Base-by-base conservation (phyloP, 2,113 vertebrate genomes). In the Cairina moschata region DNA sequence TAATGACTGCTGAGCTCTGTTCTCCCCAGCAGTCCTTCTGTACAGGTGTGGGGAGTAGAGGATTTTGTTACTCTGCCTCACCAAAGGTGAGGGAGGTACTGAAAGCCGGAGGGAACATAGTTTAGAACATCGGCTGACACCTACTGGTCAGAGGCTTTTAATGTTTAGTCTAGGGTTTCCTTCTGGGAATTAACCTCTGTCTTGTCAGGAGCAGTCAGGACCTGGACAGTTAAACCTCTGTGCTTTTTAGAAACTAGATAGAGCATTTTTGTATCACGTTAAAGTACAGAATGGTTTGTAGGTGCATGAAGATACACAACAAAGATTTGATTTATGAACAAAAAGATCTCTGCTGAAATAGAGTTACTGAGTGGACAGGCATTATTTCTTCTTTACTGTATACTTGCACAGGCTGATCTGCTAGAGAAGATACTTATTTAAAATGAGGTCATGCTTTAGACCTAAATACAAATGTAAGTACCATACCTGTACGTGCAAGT, bases 221-320 rank as follows among this genome's bases (percentile, higher is more conserved):
- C 26, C 36, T 46, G n/a, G 42, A 17, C 8, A 68, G 62, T 28
- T 88, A 31, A 81, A 59, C 10, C 80, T 62, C 11, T 65, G 25
- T 0, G 1, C 4, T 10, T 36, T 44, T 10, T 52, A 5, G 17
- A 65, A 40, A 65, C 9, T 8, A 20, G 52, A 38, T 28, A 26
- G 71, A 63, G 31, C 23, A 6, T 44, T 85, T 90, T 54, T 1
- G 0, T 54, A 5, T 81, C 1, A 1, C 22, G 4, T 38, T 4
- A 31, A 84, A 71, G 36, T 28, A 40, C n/a, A 67, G 36, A 77
- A 25, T 32, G 18, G 36, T 90, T 73, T 83, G 0, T 28, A 29
- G 52, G 8, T 75, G 15, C 2, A 6, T 75, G 18, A 14, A 31
- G 44, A 62, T 66, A 58, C 3, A 10, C 7, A 29, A 10, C 18